Evolutionary conservation across 2,797 vertebrate species (phyloP), one percentile per base, ranked within the genome.

Genomic region (Alauda arvensis): DNA sequence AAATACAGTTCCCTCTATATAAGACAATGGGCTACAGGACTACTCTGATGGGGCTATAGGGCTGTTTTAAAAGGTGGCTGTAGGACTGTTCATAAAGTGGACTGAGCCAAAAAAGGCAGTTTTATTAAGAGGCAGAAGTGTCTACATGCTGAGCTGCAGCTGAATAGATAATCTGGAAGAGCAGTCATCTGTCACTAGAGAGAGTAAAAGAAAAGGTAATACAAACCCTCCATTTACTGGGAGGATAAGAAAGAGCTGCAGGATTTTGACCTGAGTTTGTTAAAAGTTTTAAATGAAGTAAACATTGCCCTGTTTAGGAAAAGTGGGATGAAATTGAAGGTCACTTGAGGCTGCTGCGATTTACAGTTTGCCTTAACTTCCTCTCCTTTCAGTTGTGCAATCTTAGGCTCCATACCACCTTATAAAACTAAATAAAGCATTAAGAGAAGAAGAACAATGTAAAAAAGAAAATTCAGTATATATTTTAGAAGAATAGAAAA

Each of bases 1-100:
- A 90, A 89, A 91, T 83, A 92, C 77, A 94, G 84, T 84, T 90
- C 75, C 46, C 77, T 88, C 82, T 93, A 85, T 72, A 67, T 65
- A 93, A 55, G 65, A 91, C 1, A 10, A 84, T 40, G 29, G 45
- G 31, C 25, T 85, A 52, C 14, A 78, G 52, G 56, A 31, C 28
- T 91, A 62, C 28, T 77, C 19, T 46, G 57, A 53, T 60, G 34
- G 49, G 18, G 11, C 51, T 53, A 53, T 8, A 40, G 31, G 48
- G 24, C 14, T 66, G 28, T 82, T 90, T 55, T 40, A 71, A 83
- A 77, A 65, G 51, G 18, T 66, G 48, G 19, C 31, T 81, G n/a
- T 10, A 80, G 70, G 28, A 59, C 8, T 60, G 61, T 60, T 79
- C 57, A 57, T 57, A 43, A 77, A 71, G 37, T 45, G 40, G 28